phyloP scores from a whole-genome alignment of 2,888 invertebrate species.

The Cephus runcator region DNA sequence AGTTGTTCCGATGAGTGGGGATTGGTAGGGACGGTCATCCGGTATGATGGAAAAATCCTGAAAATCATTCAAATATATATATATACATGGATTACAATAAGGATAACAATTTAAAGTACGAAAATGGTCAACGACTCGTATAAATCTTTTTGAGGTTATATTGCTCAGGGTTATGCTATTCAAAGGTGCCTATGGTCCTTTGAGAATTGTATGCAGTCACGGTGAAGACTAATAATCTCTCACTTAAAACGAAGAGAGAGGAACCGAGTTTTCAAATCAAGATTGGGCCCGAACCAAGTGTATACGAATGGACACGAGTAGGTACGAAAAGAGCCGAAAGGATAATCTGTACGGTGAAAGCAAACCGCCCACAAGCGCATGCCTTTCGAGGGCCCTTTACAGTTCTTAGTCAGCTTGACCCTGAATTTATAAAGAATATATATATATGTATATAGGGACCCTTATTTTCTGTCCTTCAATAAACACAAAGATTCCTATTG shows the following conservation, averaged over 20 bases:
- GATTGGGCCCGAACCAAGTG: background rate
- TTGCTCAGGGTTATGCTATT: background rate
- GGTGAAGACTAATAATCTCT: background rate
- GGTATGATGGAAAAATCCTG: background rate
- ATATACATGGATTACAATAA: background rate
- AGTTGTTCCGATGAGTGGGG: background rate
- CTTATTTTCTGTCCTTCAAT: background rate
- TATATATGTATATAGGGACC: background rate
- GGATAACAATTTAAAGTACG: background rate
- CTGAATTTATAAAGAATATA: background rate
- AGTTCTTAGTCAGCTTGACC: background rate
- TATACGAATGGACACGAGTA: background rate
- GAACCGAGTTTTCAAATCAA: background rate
- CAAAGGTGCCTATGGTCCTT: background rate
- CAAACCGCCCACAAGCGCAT: constrained; percentile 15
- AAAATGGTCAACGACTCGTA: background rate
- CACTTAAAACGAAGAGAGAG: background rate
- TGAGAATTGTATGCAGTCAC: background rate
- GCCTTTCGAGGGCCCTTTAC: background rate
- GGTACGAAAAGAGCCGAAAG: background rate
- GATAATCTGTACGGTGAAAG: constrained; percentile 6
- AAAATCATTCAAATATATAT: background rate
- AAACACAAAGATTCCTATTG: background rate
- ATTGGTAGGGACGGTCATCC: background rate
- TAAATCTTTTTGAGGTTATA: background rate